These are phyloP conservation scores for Enteromius mattozi DNA, from an alignment of 2,797 vertebrate genomes.

Conservation along the genomic window DNA sequence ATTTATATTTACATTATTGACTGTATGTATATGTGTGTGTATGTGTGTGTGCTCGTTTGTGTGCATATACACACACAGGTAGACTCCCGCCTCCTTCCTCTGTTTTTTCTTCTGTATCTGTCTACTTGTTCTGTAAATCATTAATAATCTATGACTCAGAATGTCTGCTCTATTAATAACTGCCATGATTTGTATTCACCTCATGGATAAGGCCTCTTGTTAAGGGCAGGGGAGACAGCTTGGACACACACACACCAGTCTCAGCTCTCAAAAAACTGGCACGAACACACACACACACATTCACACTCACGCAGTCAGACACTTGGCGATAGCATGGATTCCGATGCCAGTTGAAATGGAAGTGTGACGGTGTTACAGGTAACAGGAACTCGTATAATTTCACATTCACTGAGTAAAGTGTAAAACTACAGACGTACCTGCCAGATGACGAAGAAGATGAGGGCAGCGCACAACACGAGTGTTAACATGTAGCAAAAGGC, in stretches of 20 bases:
- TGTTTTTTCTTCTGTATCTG: not conserved
- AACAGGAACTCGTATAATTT: conserved; percentile 18
- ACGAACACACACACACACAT: not conserved
- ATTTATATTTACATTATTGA: not conserved
- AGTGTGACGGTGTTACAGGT: conserved; percentile 41
- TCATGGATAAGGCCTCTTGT: conserved; percentile 38
- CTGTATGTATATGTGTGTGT: not conserved
- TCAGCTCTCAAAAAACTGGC: conserved; percentile 34
- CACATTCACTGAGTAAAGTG: not conserved
- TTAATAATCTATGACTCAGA: conserved; percentile 50
- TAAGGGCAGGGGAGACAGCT: conserved; percentile 33
- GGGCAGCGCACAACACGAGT: conserved; percentile 84
- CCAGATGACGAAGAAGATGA: conserved; percentile 95
- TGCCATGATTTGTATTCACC: conserved; percentile 34
- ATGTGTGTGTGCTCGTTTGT: not conserved
- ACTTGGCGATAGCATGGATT: conserved; percentile 18
- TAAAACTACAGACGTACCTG: conserved; percentile 72
- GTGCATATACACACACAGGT: not conserved
- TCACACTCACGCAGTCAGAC: conserved; percentile 40
- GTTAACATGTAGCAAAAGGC: conserved; percentile 88
- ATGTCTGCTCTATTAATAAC: conserved; percentile 48
- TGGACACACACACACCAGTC: conserved; percentile 48
- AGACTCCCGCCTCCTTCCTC: conserved; percentile 4
- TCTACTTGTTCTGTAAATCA: conserved; percentile 36
- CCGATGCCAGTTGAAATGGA: conserved; percentile 32